Evolutionary conservation across 2,113 vertebrate genomes (phyloP).

Genomic region (Myxocyprinus asiaticus): DNA sequence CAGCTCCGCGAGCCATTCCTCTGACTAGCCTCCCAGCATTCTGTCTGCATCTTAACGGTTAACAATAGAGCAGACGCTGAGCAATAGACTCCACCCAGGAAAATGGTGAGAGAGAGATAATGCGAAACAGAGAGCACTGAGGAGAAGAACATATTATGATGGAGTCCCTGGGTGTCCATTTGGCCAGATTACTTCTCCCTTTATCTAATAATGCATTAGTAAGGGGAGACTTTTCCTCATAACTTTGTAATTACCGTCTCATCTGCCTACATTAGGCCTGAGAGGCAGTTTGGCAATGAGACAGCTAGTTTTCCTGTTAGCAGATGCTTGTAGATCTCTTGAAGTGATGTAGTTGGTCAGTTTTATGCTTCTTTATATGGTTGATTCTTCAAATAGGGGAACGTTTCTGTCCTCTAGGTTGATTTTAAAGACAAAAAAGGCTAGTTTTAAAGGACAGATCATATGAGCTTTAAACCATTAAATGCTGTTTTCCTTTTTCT

Average conservation of each 20-base stretch:
- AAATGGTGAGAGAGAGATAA: conserved; percentile 57
- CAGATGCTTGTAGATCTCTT: background rate
- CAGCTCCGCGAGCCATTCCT: conserved; percentile 23
- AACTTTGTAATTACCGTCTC: conserved; percentile 63
- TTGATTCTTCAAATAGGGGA: background rate
- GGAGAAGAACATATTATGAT: conserved; percentile 44
- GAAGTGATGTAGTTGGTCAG: background rate
- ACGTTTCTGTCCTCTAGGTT: background rate
- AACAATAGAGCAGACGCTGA: conserved; percentile 46
- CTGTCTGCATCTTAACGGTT: conserved; percentile 38
- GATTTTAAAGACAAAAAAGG: no score
- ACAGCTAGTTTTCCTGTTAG: background rate
- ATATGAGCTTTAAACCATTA: no score
- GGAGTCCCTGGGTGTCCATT: conserved; percentile 61
- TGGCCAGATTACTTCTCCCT: conserved; percentile 29
- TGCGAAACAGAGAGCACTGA: conserved; percentile 43
- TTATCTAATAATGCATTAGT: conserved; percentile 55
- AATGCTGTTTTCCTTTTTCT: no score
- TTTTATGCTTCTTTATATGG: background rate
- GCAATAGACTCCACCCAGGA: conserved; percentile 50
- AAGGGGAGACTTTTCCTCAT: conserved; percentile 64
- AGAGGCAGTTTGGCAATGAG: background rate
- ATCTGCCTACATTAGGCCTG: conserved; percentile 30
- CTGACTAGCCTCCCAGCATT: conserved; percentile 26
- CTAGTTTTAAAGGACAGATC: no score